A percentile compares a stretch with the other conserved stretches of the same genome.
These are phyloP conservation scores for Megalops cyprinoides DNA, from an alignment of 2,797 vertebrate species.

Conservation along the genomic window DNA sequence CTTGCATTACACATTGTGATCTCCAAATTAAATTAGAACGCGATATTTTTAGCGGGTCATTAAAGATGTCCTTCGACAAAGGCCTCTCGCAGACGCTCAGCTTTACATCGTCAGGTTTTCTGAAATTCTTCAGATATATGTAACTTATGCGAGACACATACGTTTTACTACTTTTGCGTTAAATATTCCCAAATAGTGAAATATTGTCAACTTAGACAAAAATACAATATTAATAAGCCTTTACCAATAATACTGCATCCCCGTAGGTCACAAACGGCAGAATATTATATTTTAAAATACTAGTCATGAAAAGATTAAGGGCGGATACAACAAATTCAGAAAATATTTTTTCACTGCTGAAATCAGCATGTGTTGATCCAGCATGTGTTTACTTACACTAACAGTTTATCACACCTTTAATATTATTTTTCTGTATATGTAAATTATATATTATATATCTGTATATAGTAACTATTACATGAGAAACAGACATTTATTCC, in stretches of 20 bases:
- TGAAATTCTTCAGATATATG: background rate
- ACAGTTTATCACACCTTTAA: too few relatives aligned
- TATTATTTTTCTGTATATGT: too few relatives aligned
- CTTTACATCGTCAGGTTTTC: background rate
- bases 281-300: background rate
- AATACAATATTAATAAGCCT: too few relatives aligned
- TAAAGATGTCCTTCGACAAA: background rate
- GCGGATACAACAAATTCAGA: background rate
- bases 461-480: too few relatives aligned
- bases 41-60: background rate
- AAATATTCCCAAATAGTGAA: background rate
- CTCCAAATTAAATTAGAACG: constrained; percentile 7
- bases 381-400: too few relatives aligned
- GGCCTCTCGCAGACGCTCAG: background rate
- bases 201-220: too few relatives aligned
- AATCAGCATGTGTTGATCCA: too few relatives aligned
- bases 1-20: constrained; percentile 8
- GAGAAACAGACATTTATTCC: too few relatives aligned
- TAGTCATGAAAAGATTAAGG: background rate
- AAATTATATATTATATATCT: too few relatives aligned
- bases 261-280: background rate
- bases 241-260: background rate
- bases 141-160: background rate
- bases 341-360: background rate
- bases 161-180: background rate